Base-by-base conservation (phyloP, 2,797 vertebrate species). In the Echeneis naucrates region DNA sequence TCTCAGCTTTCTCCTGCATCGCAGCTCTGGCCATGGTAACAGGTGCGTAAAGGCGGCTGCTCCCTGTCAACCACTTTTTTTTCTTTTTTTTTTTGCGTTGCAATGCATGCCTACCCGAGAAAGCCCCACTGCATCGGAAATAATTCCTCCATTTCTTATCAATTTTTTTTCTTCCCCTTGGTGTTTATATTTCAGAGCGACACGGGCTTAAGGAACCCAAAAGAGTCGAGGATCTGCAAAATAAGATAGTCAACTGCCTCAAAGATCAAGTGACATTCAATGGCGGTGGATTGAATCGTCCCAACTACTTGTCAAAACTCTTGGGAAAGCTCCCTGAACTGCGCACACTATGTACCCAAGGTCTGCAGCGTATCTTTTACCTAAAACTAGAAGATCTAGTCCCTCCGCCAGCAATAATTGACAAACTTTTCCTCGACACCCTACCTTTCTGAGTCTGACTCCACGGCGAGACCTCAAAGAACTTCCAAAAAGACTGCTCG, bases 231-330 rank as follows among this genome's bases (percentile, higher is more conserved):
- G 98, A 99, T 69, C 96, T 99, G 3, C 98, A 99, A 85, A 98
- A 97, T 94, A 99, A 99, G 95, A 98, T 99, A 82, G 97, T 99
- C 84, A 99, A 98, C 94, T 99, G 98, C 79, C 96, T 99, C 80
- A 99, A 99, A 94, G 98, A 99, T 92, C 98, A 99, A n/a, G 97
- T 99, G 91, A 97, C 98, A 82, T 99, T 99, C 91, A 98, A 98
- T 92, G 97, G 97, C 50, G 96, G 97, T 75, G 96, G 97, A 60
- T 90, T 99, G 91, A 98, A 97, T 91, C 96, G 98, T 67, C 97
- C 98, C 83, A 99, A 98, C 93, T 98, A 99, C 90, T 92, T 99
- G 94, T 99, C 98, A 92, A 99, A 98, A 96, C 97, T 99, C 86
- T 95, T 99, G 95, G 98, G 97, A 81, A 99, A 99, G 92, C 96